These are phyloP conservation scores for Phycodurus eques DNA, from an alignment of 2,113 vertebrate species.

Conservation along the genomic window DNA sequence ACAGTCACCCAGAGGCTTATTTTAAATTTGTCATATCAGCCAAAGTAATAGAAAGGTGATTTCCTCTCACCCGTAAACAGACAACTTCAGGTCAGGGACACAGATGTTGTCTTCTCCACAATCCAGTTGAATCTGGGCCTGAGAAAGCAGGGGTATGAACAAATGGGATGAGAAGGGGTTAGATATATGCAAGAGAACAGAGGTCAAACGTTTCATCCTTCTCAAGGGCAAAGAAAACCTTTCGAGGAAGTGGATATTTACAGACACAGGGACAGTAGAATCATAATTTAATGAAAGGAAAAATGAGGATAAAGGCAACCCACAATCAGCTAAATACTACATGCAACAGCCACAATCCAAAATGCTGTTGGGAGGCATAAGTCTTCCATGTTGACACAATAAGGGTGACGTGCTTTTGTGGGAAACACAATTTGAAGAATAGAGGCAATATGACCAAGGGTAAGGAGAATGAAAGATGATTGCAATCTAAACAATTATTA, in stretches of 20 bases:
- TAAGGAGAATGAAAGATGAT: constrained; percentile 26
- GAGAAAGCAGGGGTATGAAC: constrained; percentile 18
- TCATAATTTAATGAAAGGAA: constrained; percentile 51
- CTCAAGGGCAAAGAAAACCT: constrained; percentile 17
- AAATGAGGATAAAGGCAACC: constrained; percentile 20
- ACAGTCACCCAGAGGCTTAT: neutral
- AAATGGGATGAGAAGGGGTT: constrained; percentile 14
- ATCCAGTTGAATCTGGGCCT: constrained; percentile 84
- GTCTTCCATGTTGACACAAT: constrained; percentile 24
- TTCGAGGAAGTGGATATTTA: constrained; percentile 51
- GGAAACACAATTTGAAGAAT: constrained; percentile 17
- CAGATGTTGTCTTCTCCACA: constrained; percentile 87
- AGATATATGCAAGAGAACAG: neutral
- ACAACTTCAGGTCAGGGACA: constrained; percentile 81
- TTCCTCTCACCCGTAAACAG: constrained; percentile 76
- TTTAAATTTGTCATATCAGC: constrained; percentile 24
- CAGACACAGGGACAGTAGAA: constrained; percentile 11
- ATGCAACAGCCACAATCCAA: constrained; percentile 22
- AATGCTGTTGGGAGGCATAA: constrained; percentile 7
- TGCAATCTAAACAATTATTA: constrained; percentile 19
- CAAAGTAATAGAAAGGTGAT: constrained; percentile 26
- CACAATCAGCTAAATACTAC: constrained; percentile 29
- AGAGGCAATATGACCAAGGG: constrained; percentile 11
- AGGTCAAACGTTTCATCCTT: too few relatives aligned
- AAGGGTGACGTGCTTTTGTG: constrained; percentile 29